Conservation (phyloP, 1,140 invertebrate species). For the Nomia melanderi region DNA sequence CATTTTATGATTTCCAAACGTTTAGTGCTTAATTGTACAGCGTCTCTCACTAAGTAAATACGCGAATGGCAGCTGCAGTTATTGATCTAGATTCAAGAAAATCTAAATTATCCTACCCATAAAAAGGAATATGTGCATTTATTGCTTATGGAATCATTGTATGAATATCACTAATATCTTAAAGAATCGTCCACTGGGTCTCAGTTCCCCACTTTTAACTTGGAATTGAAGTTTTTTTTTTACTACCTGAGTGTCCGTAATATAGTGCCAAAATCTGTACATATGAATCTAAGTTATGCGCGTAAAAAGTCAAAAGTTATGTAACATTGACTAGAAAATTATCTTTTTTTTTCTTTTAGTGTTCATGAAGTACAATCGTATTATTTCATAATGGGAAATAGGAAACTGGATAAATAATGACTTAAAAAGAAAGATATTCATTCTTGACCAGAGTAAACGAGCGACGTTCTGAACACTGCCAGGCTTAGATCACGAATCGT, state of each 20-base stretch:
- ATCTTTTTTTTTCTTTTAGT: conserved; percentile 21
- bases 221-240: conserved; percentile 6
- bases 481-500: conserved; percentile 15
- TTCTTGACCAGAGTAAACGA: conserved; percentile 1
- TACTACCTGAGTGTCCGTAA: not conserved
- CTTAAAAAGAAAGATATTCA: not conserved
- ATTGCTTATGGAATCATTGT: conserved; percentile 28
- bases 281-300: conserved; percentile 30
- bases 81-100: not conserved
- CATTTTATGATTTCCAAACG: conserved; percentile 14
- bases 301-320: conserved; percentile 7
- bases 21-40: conserved; percentile 12
- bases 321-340: not conserved
- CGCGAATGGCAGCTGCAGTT: not conserved
- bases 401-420: not conserved
- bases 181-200: conserved; percentile 42
- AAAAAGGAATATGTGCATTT: not conserved
- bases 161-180: conserved; percentile 26
- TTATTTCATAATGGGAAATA: not conserved
- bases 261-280: conserved; percentile 49
- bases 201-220: conserved; percentile 8
- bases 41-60: not conserved
- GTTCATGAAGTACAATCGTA: not conserved
- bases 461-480: conserved; percentile 35
- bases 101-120: not conserved